phyloP scores from a whole-genome alignment of 2,113 vertebrate genomes.

The Cynocephalus volans region DNA sequence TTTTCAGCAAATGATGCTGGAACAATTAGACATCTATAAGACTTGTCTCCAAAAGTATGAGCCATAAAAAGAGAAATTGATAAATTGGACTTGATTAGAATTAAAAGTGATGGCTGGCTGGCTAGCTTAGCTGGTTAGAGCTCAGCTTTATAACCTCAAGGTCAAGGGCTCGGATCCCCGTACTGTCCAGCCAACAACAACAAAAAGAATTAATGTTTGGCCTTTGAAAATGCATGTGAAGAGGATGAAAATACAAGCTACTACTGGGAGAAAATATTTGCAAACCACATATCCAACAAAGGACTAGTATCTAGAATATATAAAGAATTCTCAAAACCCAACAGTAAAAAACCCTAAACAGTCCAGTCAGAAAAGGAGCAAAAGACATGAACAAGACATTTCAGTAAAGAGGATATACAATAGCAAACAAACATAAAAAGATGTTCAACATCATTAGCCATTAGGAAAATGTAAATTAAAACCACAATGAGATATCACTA shows the following conservation, averaged over 20 bases:
- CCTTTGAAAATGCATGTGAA: neutral
- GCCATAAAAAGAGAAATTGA: neutral
- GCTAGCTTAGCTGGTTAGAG: too few species aligned
- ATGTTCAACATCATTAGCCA: neutral
- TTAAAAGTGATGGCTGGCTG: neutral
- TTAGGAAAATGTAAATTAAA: neutral
- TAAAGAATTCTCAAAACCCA: neutral
- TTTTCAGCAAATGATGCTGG: neutral
- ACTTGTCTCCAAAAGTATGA: neutral
- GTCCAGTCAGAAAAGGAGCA: neutral
- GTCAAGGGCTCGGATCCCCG: too few species aligned
- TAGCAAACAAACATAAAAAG: neutral
- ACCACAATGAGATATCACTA: neutral
- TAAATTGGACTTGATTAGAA: neutral
- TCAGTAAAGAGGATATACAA: neutral
- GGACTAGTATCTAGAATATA: neutral
- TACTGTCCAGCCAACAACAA: too few species aligned
- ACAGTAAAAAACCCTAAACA: neutral
- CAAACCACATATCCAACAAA: neutral
- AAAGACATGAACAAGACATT: neutral
- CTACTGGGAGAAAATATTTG: neutral
- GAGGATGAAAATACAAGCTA: neutral
- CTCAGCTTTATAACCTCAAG: too few species aligned
- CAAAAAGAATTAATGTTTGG: neutral
- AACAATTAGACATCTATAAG: neutral